phyloP scores from a whole-genome alignment of 2,888 invertebrate species.

The Aleiodes leptofemur region DNA sequence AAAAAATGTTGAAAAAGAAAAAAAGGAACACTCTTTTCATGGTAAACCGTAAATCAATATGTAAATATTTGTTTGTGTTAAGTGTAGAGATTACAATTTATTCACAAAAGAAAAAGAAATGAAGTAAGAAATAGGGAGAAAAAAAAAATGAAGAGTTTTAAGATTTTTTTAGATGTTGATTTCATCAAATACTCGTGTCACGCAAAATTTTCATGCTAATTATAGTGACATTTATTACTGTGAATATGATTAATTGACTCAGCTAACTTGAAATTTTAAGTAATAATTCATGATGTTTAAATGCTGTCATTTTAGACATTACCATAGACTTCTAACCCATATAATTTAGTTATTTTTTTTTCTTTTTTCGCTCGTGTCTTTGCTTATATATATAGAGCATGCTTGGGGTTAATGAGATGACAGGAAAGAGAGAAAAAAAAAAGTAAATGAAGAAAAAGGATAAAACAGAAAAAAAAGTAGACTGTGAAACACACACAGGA shows the following conservation, averaged over 20 bases:
- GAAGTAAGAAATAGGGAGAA: neutral
- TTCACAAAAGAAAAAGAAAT: neutral
- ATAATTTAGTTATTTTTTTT: slow-evolving; percentile 36
- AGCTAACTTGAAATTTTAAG: slow-evolving; percentile 32
- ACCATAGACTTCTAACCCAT: slow-evolving; percentile 33
- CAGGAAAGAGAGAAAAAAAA: slow-evolving; percentile 14
- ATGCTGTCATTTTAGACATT: slow-evolving; percentile 40
- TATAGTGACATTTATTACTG: slow-evolving; percentile 34
- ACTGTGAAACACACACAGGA: slow-evolving; percentile 26
- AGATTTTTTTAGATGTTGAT: neutral
- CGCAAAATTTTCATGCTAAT: slow-evolving; percentile 39
- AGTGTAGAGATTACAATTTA: no score
- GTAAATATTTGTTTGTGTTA: no score
- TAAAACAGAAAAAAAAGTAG: neutral
- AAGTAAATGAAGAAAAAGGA: neutral
- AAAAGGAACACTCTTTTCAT: no score
- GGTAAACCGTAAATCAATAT: no score
- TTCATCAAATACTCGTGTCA: slow-evolving; percentile 10
- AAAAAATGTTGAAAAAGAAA: no score
- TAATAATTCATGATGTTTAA: slow-evolving; percentile 42
- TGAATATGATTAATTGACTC: slow-evolving; percentile 46
- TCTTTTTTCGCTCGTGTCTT: neutral
- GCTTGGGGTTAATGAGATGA: slow-evolving; percentile 19
- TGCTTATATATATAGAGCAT: slow-evolving; percentile 4
- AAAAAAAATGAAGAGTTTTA: neutral